These are phyloP conservation scores for Aphelinus atriplicis DNA, from an alignment of 1,140 invertebrate genomes.

Conservation along the genomic window DNA sequence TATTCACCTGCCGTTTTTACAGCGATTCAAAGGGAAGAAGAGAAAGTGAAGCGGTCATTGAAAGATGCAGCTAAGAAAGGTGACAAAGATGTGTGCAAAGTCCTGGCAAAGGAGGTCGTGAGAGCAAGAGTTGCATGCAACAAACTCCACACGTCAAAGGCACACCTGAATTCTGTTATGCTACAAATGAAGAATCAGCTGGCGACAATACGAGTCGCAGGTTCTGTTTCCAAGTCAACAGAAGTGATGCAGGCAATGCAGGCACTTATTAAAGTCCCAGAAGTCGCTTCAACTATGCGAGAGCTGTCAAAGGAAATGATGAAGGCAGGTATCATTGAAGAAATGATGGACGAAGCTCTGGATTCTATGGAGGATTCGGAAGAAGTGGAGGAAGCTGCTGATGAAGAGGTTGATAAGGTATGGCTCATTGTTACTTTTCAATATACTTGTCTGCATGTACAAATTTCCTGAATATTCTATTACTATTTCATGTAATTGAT, in stretches of 20 bases:
- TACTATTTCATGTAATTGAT: too few species aligned
- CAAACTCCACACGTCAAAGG: constrained; percentile 94
- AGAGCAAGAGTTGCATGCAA: constrained; percentile 88
- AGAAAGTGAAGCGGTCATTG: constrained; percentile 92
- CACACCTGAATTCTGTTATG: constrained; percentile 96
- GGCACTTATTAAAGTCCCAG: constrained; percentile 85
- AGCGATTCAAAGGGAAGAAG: constrained; percentile 96
- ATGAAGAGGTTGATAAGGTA: constrained; percentile 92
- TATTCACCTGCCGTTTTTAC: neutral
- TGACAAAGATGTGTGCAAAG: constrained; percentile 92
- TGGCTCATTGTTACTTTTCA: neutral
- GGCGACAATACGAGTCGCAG: constrained; percentile 89
- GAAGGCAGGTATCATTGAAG: constrained; percentile 98
- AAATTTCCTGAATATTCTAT: neutral
- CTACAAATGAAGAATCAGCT: constrained; percentile 99
- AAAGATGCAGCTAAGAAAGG: constrained; percentile 97
- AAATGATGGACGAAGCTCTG: constrained; percentile 99
- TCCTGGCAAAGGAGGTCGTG: constrained; percentile 96
- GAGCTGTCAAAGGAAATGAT: constrained; percentile 99
- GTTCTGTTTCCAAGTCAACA: constrained; percentile 90
- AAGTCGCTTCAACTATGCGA: constrained; percentile 95
- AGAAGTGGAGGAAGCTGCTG: constrained; percentile 91
- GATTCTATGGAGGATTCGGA: constrained; percentile 89
- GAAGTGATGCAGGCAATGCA: constrained; percentile 99
- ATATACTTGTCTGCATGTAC: neutral